Base-by-base conservation (phyloP, 2,888 invertebrate genomes). In the Drosophila incognita region DNA sequence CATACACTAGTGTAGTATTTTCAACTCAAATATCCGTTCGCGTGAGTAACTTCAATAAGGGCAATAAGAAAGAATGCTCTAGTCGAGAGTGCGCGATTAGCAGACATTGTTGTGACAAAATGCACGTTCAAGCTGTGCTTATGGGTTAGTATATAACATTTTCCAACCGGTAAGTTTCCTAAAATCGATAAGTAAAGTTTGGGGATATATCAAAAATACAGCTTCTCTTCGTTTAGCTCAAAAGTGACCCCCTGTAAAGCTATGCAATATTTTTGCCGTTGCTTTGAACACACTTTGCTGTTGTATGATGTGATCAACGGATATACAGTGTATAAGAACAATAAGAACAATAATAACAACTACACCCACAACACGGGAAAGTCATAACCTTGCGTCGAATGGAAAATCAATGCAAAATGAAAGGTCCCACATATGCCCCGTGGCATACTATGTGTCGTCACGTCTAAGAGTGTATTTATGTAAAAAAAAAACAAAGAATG, bases 341-440 rank as follows among this genome's bases (percentile, higher is more conserved):
- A 24, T 24, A 18, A 10, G 27, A 27, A 49, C 24, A 13, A 31
- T 42, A 33, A 29, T 24, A 57, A 29, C 6, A 57, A 15, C 33
- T 29, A 7, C 21, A 56, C 18, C 24, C n/a, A 27, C 46, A 42
- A n/a, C 29, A 8, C 4, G 46, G 24, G 2, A n/a, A 54, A 29
- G 24, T 60, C 79, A 58, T 56, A 59, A 40, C 67, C 73, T 78
- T 68, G 73, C 33, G 73, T 52, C 48, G 29, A 51, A 54, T 42
- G 69, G 64, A 82, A 85, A 82, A 82, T 82, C 86, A 85, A 82
- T 82, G 76, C 67, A 66, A 74, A 75, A 73, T 68, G 65, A 74
- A 79, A 75, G 48, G 36, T 52, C 61, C 56, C 71, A 71, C 71
- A 63, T 24, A 42, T 56, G 38, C 52, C 49, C 51, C 35, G 29